phyloP scores from a whole-genome alignment of 2,888 invertebrate genomes.

The Machimus rusticus region DNA sequence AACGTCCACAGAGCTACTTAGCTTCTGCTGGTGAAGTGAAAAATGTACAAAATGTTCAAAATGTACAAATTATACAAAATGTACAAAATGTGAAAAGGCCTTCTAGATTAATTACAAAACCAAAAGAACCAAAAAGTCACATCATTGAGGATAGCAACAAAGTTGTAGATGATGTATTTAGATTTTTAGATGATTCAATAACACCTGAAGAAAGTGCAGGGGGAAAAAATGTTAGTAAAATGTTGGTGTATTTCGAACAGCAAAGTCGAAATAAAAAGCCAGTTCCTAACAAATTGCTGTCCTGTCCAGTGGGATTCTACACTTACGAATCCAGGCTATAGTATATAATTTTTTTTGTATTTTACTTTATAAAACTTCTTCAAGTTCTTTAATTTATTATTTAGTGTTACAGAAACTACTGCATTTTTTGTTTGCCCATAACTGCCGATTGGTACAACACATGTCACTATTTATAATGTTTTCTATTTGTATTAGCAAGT shows the following conservation, averaged over 20 bases:
- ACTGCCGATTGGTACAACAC: neutral
- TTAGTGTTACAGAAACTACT: neutral
- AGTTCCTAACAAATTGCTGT: slow-evolving; percentile 60
- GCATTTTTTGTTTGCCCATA: neutral
- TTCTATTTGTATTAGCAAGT: neutral
- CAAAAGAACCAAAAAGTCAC: slow-evolving; percentile 56
- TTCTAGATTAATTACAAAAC: slow-evolving; percentile 71
- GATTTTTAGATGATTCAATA: slow-evolving; percentile 67
- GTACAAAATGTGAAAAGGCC: slow-evolving; percentile 69
- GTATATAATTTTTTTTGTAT: neutral
- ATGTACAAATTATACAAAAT: too few species aligned
- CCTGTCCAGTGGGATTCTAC: slow-evolving; percentile 57
- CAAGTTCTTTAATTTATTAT: neutral
- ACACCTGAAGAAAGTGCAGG: slow-evolving; percentile 52
- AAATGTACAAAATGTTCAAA: slow-evolving; percentile 64
- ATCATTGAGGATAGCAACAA: slow-evolving; percentile 67
- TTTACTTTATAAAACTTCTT: neutral
- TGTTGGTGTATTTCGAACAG: slow-evolving; percentile 61
- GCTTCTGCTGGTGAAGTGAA: slow-evolving; percentile 70
- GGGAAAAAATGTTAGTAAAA: slow-evolving; percentile 59
- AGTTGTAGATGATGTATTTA: slow-evolving; percentile 74
- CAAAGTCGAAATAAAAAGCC: slow-evolving; percentile 57
- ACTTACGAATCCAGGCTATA: slow-evolving; percentile 52
- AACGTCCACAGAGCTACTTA: slow-evolving; percentile 68
- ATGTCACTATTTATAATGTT: neutral